Percentiles rank a stretch among this genome's conserved stretches.
Conservation (phyloP, 2,113 vertebrate genomes). For the Ceratotherium simum region DNA sequence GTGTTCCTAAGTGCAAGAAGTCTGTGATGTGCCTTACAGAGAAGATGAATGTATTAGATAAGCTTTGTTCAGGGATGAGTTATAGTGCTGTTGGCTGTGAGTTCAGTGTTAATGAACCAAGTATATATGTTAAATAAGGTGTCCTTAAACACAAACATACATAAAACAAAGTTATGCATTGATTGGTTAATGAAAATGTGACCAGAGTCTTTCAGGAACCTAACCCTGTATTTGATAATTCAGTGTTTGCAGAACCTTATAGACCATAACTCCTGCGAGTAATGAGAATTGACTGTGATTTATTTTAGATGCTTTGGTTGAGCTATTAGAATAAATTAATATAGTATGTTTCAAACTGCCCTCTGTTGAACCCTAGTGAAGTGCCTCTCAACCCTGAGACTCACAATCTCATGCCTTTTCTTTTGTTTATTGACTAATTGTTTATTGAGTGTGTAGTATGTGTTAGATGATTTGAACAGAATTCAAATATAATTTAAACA, state of each 20-base stretch:
- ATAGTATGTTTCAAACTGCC: not conserved
- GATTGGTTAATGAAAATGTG: not conserved
- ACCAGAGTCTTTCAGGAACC: not conserved
- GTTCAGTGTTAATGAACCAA: not conserved
- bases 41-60: not conserved
- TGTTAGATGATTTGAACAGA: not conserved
- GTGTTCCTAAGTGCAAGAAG: not conserved
- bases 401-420: not conserved
- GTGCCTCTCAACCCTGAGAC: not conserved
- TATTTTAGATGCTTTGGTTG: not conserved
- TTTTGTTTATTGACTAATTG: conserved; percentile 33
- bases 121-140: not conserved
- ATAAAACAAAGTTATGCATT: not conserved
- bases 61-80: not conserved
- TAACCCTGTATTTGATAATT: not conserved
- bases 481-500: conserved; percentile 20
- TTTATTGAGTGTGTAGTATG: not conserved
- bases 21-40: not conserved
- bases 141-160: not conserved
- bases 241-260: not conserved
- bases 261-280: not conserved
- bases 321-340: conserved; percentile 1
- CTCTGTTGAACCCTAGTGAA: not conserved
- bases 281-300: not conserved
- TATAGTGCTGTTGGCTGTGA: not conserved